Percentiles rank a stretch among this genome's conserved stretches.
Evolutionary conservation across 53 echinoderm and acorn worm genomes (phyloP).

Genomic region (Patiria pectinifera): DNA sequence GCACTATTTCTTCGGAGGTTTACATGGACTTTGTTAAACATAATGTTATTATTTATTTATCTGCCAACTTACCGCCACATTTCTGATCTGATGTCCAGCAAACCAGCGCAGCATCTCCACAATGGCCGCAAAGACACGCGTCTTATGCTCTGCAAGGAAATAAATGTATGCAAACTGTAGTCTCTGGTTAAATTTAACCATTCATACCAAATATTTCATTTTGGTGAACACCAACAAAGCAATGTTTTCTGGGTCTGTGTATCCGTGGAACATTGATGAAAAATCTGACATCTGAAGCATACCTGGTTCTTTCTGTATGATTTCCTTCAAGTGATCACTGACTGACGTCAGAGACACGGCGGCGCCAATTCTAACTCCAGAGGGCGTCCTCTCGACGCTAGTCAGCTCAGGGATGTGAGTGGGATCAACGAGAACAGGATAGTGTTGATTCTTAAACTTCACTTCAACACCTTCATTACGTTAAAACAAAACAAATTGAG

Average conservation of each 20-base stretch:
- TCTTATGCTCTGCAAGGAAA: slow-evolving; percentile 40
- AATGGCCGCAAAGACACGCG: slow-evolving; percentile 63
- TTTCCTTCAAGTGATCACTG: slow-evolving; percentile 53
- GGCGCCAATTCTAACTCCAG: slow-evolving; percentile 67
- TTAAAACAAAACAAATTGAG: neutral
- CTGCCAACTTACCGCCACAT: slow-evolving; percentile 3
- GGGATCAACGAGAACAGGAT: slow-evolving; percentile 66
- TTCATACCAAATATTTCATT: neutral
- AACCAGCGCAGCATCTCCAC: slow-evolving; percentile 79
- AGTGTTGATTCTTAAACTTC: slow-evolving; percentile 76
- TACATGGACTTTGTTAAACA: no score
- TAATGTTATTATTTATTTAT: neutral
- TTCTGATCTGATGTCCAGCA: slow-evolving; percentile 53
- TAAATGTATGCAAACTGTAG: neutral
- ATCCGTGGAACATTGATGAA: neutral
- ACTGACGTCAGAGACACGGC: slow-evolving; percentile 70
- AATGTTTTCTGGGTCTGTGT: neutral
- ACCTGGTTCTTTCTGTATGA: slow-evolving; percentile 36
- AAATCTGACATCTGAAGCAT: neutral
- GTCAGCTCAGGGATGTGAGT: slow-evolving; percentile 70
- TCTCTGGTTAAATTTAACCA: neutral
- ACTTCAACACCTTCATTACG: slow-evolving; percentile 72
- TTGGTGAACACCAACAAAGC: neutral
- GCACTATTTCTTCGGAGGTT: no score
- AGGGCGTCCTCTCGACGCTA: slow-evolving; percentile 19